Evolutionary conservation across 2,888 invertebrate genomes (phyloP), one percentile per base, ranked within the genome.

Genomic region (Agrilus biguttatus): DNA sequence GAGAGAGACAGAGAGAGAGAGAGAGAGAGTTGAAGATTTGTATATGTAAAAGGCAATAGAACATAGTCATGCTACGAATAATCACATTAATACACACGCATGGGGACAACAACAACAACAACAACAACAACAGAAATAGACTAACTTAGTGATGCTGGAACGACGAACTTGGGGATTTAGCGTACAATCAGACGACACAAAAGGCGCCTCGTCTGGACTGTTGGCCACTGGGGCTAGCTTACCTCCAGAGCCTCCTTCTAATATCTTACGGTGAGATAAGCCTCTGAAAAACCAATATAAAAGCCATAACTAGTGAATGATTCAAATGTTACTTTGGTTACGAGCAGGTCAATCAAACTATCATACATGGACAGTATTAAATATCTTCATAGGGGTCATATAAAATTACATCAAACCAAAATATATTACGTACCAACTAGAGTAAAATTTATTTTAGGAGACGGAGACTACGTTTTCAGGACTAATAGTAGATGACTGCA

Each of bases 131-230:
- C 46, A 49, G 47, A 52, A 44, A 51, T 46, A 55, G 62, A 72
- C 72, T 70, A 71, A 72, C 72, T 69, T 68, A 64, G 70, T 70
- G 61, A 70, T 65, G 68, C 72, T 72, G 66, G 71, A 69, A 57
- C 71, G 69, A 53, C 70, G 68, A 56, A 67, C 64, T 53, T 55
- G 51, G 50, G 53, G 47, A 43, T 51, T 55, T 55, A 55, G 55
- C 53, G 55, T 52, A 45, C 54, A 52, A 50, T 60, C 58, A 50
- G 56, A 55, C 52, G 57, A 52, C 44, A 53, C 53, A 37, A 53
- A 39, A 51, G 65, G 62, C 58, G 68, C 68, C 51, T 70, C 70
- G 56, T 69, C 69, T 50, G 73, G 72, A 58, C 72, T 73, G 61
- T 66, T 71, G 51, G 71, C 69, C 55, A 72, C 66, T 48, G 73